phyloP scores from a whole-genome alignment of 2,888 invertebrate genomes.

The Malacosoma neustria region DNA sequence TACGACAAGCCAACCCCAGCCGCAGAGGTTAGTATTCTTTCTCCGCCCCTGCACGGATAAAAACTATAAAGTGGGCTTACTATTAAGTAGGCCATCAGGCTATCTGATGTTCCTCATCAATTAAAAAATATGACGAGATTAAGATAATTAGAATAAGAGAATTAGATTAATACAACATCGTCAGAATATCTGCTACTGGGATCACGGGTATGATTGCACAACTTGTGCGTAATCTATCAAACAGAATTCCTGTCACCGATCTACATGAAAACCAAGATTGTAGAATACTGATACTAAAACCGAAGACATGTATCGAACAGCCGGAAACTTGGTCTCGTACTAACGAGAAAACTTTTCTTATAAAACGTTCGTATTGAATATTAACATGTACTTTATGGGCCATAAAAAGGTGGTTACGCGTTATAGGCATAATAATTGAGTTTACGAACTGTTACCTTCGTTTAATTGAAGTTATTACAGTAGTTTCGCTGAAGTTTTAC shows the following conservation, averaged over 20 bases:
- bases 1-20: no score
- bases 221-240: background rate
- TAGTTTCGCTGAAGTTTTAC: background rate
- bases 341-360: slow-evolving; percentile 59
- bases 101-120: no score
- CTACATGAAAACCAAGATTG: background rate
- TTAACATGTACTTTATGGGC: slow-evolving; percentile 55
- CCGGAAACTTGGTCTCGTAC: slow-evolving; percentile 26
- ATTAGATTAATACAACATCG: no score
- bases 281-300: slow-evolving; percentile 8
- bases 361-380: slow-evolving; percentile 62
- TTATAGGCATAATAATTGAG: slow-evolving; percentile 43
- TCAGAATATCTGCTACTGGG: no score
- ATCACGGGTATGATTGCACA: no score
- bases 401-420: slow-evolving; percentile 36
- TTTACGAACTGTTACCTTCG: slow-evolving; percentile 23
- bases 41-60: no score
- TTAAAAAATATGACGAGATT: no score
- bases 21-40: no score
- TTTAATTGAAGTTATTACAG: slow-evolving; percentile 24
- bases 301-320: slow-evolving; percentile 27
- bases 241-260: background rate
- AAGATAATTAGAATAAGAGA: no score
- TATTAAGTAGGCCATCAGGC: no score
- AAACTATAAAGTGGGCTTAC: no score